Evolutionary conservation across 2,888 invertebrate species (phyloP), one percentile per base, ranked within the genome.

Genomic region (Macrophya annulata): DNA sequence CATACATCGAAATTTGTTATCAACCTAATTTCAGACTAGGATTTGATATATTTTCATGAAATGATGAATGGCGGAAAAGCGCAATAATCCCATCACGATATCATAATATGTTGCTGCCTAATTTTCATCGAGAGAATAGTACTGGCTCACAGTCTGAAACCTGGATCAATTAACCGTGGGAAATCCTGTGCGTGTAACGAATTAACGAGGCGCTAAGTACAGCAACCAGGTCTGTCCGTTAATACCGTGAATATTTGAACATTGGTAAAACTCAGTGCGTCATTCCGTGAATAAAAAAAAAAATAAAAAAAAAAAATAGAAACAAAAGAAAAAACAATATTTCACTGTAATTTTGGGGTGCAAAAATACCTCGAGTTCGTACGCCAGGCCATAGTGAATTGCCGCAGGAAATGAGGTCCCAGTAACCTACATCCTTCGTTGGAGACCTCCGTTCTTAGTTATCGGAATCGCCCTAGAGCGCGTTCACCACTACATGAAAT

Each of bases 401-500:
- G 77, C 55, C 55, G 77, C 55, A 77, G 51, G 77, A 77, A 77
- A 77, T 77, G 77, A 77, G 77, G 77, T 77, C 77, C 77, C 77
- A 77, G 77, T 77, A 55, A 77, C 77, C 77, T 77, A 77, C 77
- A 77, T 77, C 77, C 77, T 77, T 77, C 77, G 77, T 9, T 9
- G 31, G 51, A 40, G 37, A 51, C 31, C 77, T 77, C 77, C 77
- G 55, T 77, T 77, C 55, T 55, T 51, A 51, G 77, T 77, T 77
- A 77, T 77, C 55, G 48, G 77, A 77, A 77, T 77, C 77, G 77
- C 77, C 77, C 77, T 31, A 55, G 77, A 77, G 77, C 77, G 77
- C 25, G 55, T 55, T 77, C 43, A 77, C 77, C 51, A 37, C 77
- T 31, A 55, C 77, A 51, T 51, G n/a, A 40, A 77, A 55, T 51